Evolutionary conservation across 1,140 invertebrate genomes (phyloP), one percentile per base, ranked within the genome.

Genomic region (Panonychus citri): DNA sequence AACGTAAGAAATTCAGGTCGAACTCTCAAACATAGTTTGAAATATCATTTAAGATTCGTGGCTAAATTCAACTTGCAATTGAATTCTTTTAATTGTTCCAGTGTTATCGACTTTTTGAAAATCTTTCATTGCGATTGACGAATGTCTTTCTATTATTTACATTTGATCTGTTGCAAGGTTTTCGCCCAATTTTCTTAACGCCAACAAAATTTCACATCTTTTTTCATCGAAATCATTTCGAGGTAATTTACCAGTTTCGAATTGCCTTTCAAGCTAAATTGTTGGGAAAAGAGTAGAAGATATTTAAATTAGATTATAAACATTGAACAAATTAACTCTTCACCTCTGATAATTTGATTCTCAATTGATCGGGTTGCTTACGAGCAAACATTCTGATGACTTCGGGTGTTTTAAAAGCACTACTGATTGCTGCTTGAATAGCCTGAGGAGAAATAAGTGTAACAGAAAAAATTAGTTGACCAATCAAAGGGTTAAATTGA

Each of bases 351-450:
- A 83, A 65, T 62, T 76, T 71, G 60, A 81, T 71, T 58, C 78
- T 64, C 30, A 84, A 68, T 64, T 78, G 75, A 25, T 73, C 74
- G n/a, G 81, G 80, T 63, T 84, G 80, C 61, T 78, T 75, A 64
- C 77, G 80, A 13, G 79, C 81, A 76, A 84, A 84, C 69, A 84
- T 73, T 63, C 74, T 67, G 24, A 83, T 83, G 1, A 83, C 78
- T 67, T 81, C 81, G 27, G 82, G 81, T 5, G 81, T 84, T 68
- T 81, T 74, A 64, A 84, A 84, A 8, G 81, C 81, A 65, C 78
- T 70, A 59, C 78, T 80, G 26, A 84, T 82, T 53, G 81, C 81
- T 63, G 80, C 79, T 70, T 79, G 78, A 51, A 80, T 82, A 10
- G 81, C 81, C 79, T 82, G 59, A 40, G 62, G 62, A 52, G n/a